Evolutionary conservation across 1,140 invertebrate genomes (phyloP), one percentile per base, ranked within the genome.

Genomic region (Trachymyrmex septentrionalis): DNA sequence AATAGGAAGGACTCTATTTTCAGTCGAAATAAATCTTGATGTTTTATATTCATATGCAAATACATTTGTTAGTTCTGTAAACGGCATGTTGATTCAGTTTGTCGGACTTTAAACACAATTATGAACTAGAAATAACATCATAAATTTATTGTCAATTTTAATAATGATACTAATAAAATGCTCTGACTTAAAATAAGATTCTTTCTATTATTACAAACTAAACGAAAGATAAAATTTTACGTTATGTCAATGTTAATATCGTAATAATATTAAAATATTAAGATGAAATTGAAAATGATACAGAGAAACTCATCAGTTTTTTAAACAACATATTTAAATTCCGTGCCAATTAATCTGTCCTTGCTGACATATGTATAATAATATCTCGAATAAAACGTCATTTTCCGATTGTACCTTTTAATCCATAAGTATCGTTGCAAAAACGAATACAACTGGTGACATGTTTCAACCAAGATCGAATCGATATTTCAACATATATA

Each of bases 361-460:
- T 73, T 57, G 30, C 30, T 24, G 55, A 16, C 30, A 4, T 69
- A 48, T 55, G 7, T 38, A 38, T 38, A 38, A 38, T 38, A 38
- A 38, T 7, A 38, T 38, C 7, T 38, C 34, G 1, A 38, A 38
- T 38, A 38, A 38, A 38, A 38, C 7, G 6, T 38, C 34, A 38
- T 38, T 50, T 72, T 55, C 10, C 24, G 27, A 72, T 72, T 53
- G 19, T 30, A 55, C 4, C 10, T 73, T 73, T 73, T 38, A 73
- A 73, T 21, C n/a, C 71, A 9, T 38, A 38, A 38, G 34, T 38
- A 73, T 73, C 5, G 12, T 2, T 73, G 30, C n/a, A 73, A 38
- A 72, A 73, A 73, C 71, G 10, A 55, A 57, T 72, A n/a, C 10
- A 73, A n/a, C 30, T 55, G 30, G 30, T 34, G 53, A 73, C 53